Evolutionary conservation across 2,113 vertebrate species (phyloP).

Genomic region (Cettia cetti): DNA sequence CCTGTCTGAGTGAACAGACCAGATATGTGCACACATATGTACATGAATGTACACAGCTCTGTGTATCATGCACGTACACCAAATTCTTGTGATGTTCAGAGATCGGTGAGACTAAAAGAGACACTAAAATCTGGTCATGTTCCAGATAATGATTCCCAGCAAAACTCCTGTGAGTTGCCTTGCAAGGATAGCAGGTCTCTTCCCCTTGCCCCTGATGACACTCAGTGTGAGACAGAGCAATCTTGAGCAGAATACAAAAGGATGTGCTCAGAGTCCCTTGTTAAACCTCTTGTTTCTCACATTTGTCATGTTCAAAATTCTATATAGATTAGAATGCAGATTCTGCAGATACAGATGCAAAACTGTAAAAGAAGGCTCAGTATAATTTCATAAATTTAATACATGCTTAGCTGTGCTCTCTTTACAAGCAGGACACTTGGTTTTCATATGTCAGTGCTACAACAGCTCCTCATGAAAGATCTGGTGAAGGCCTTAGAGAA

Average conservation of each 20-base stretch:
- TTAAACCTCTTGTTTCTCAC: not conserved
- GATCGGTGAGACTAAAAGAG: not conserved
- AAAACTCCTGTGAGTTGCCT: not conserved
- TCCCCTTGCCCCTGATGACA: slow-evolving; percentile 14
- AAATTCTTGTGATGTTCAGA: not conserved
- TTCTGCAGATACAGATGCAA: not conserved
- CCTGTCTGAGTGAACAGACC: not conserved
- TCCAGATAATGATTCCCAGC: not conserved
- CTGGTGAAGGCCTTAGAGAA: not conserved
- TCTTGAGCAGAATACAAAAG: slow-evolving; percentile 27
- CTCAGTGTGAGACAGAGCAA: slow-evolving; percentile 11
- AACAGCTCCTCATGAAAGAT: not conserved
- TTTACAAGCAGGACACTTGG: not conserved
- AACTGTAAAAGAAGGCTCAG: not conserved
- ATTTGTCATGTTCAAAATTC: not conserved
- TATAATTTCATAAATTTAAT: not conserved
- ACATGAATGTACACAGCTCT: not conserved
- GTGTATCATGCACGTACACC: fast-evolving
- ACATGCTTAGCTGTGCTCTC: not conserved
- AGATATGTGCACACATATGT: fast-evolving
- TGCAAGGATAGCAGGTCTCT: not conserved
- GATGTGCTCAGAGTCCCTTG: slow-evolving; percentile 16
- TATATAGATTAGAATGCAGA: not conserved
- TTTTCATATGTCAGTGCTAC: not conserved
- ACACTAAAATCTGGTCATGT: not conserved